Evolutionary conservation across 1,140 invertebrate species (phyloP).

Genomic region (Scaptomyza pallida): DNA sequence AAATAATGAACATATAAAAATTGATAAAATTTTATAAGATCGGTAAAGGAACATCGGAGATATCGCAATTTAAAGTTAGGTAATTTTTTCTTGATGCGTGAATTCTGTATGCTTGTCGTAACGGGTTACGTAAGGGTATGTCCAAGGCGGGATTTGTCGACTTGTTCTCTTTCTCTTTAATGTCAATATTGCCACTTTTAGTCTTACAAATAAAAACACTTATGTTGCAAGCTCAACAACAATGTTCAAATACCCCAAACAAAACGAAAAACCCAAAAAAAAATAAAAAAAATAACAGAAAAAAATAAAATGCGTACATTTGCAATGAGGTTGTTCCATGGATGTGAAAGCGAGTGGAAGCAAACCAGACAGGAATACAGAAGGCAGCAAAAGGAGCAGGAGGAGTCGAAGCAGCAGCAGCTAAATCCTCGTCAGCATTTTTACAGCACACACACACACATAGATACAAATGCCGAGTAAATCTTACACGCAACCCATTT

Average conservation of each 20-base stretch:
- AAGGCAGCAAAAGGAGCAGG: slow-evolving; percentile 16
- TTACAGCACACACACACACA: slow-evolving; percentile 34
- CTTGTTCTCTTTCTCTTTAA: too few species aligned
- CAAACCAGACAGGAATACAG: slow-evolving; percentile 11
- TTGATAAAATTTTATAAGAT: too few species aligned
- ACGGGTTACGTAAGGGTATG: too few species aligned
- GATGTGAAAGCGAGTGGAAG: not conserved
- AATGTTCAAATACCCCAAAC: not conserved
- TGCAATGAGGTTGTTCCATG: not conserved
- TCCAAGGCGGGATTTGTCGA: too few species aligned
- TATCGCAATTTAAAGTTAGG: too few species aligned
- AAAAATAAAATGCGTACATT: not conserved
- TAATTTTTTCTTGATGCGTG: too few species aligned
- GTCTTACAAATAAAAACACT: too few species aligned
- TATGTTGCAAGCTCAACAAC: not conserved
- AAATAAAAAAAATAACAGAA: not conserved
- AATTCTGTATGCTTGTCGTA: too few species aligned
- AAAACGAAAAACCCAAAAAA: slow-evolving; percentile 1
- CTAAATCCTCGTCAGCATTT: slow-evolving; percentile 57
- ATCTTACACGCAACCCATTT: slow-evolving; percentile 14
- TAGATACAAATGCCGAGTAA: not conserved
- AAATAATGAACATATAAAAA: too few species aligned
- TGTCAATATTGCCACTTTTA: too few species aligned
- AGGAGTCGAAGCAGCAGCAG: not conserved
- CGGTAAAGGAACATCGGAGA: too few species aligned